Evolutionary conservation across 2,888 invertebrate genomes (phyloP).

Genomic region (Anorthoa munda): DNA sequence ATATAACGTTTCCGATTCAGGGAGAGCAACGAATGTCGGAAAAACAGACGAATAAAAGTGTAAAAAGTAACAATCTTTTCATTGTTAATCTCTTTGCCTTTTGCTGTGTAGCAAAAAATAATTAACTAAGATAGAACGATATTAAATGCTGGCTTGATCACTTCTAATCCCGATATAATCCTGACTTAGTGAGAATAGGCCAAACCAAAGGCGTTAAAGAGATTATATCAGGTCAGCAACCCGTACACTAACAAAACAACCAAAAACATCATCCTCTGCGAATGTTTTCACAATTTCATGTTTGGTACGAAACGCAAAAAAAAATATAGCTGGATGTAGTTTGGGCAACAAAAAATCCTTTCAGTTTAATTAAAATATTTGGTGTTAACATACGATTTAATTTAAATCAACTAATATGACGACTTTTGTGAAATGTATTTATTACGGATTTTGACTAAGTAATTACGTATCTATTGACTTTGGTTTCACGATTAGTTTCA

Average conservation of each 20-base stretch:
- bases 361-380: constrained; percentile 34
- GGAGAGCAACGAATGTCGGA: constrained; percentile 20
- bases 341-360: background rate
- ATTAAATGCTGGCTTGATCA: constrained; percentile 10
- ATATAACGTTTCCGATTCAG: constrained; percentile 36
- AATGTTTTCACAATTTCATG: constrained; percentile 15
- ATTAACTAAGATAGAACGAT: background rate
- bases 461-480: background rate
- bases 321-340: background rate
- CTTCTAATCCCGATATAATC: constrained; percentile 8
- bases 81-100: background rate
- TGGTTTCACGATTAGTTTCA: no score
- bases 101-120: background rate
- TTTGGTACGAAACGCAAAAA: constrained; percentile 21
- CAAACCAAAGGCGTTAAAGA: constrained; percentile 9
- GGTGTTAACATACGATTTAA: constrained; percentile 39
- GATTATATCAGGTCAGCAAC: constrained; percentile 26
- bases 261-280: constrained; percentile 8
- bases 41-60: constrained; percentile 7
- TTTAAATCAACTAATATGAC: background rate
- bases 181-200: constrained; percentile 3
- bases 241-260: constrained; percentile 5
- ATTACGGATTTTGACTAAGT: background rate
- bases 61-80: background rate
- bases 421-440: background rate